Evolutionary conservation across 1,140 invertebrate species (phyloP).

Genomic region (Drosophila grimshawi): DNA sequence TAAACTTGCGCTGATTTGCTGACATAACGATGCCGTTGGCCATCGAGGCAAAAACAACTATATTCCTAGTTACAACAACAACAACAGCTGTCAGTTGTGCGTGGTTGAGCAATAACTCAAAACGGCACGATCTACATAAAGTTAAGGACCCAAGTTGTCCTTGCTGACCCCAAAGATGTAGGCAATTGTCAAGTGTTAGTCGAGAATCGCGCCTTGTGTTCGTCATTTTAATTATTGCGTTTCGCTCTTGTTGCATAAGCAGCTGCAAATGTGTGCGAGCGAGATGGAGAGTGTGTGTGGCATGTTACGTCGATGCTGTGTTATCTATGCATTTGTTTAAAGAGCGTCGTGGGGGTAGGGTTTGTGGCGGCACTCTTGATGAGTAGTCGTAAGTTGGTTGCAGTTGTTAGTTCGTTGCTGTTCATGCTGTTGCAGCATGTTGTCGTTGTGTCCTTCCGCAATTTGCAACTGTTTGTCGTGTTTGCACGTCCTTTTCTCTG

Average conservation of each 20-base stretch:
- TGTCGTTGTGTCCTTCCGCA: conserved; percentile 57
- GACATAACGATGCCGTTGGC: conserved; percentile 22
- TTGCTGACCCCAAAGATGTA: conserved; percentile 14
- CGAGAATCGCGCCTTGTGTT: conserved; percentile 52
- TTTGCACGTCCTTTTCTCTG: conserved; percentile 78
- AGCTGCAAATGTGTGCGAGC: not conserved
- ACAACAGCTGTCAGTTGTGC: conserved; percentile 58
- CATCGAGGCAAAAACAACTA: conserved; percentile 13
- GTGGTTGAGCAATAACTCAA: conserved; percentile 69
- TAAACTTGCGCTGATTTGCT: conserved; percentile 51
- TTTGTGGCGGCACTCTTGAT: not conserved
- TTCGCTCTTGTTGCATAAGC: conserved; percentile 53
- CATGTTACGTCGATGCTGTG: conserved; percentile 61
- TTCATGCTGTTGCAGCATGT: conserved; percentile 30
- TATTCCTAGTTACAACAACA: not conserved
- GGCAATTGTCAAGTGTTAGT: conserved; percentile 40
- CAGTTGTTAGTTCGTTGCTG: conserved; percentile 1
- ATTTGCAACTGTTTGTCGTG: conserved; percentile 80
- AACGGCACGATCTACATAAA: conserved; percentile 34
- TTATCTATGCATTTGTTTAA: conserved; percentile 67
- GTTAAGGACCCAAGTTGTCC: conserved; percentile 30
- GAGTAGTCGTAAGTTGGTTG: conserved; percentile 18
- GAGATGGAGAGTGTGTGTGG: conserved; percentile 22
- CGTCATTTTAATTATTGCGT: conserved; percentile 74
- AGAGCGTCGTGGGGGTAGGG: conserved; percentile 25